Conservation (phyloP, 2,113 vertebrate species). For the Laticauda colubrina region DNA sequence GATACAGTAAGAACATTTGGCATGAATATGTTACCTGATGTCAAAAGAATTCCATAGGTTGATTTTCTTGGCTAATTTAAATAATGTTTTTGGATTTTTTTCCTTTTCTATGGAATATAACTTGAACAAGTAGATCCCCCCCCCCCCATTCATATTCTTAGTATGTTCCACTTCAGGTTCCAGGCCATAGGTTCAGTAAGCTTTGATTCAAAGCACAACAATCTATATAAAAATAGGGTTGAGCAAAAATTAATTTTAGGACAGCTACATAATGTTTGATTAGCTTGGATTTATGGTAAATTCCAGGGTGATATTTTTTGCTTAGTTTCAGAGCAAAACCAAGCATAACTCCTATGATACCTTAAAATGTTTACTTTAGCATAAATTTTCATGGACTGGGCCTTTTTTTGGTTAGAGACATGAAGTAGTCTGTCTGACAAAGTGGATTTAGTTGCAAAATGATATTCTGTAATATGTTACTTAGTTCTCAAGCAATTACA, state of each 20-base stretch:
- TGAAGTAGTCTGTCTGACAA: conserved; percentile 1
- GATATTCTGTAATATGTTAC: not conserved
- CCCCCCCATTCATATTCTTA: not conserved
- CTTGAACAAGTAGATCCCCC: not conserved
- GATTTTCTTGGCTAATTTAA: conserved; percentile 38
- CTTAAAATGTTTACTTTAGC: not conserved
- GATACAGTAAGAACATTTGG: conserved; percentile 29
- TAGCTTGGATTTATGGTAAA: not conserved
- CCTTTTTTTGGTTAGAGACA: not conserved
- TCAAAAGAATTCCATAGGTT: conserved; percentile 25
- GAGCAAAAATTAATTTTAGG: conserved; percentile 15
- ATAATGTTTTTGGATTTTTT: not conserved
- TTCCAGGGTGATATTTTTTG: not conserved
- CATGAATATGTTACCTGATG: conserved; percentile 8
- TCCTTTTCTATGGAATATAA: conserved; percentile 31
- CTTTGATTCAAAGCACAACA: not conserved
- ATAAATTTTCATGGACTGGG: not conserved
- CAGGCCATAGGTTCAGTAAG: not conserved
- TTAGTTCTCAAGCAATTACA: not conserved
- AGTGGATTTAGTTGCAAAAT: not conserved
- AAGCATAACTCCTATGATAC: not conserved
- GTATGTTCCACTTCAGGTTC: not conserved
- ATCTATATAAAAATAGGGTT: conserved; percentile 7
- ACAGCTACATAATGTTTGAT: not conserved
- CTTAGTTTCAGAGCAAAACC: not conserved